Base-by-base conservation (phyloP, 2,888 invertebrate genomes). In the Hedya salicella region DNA sequence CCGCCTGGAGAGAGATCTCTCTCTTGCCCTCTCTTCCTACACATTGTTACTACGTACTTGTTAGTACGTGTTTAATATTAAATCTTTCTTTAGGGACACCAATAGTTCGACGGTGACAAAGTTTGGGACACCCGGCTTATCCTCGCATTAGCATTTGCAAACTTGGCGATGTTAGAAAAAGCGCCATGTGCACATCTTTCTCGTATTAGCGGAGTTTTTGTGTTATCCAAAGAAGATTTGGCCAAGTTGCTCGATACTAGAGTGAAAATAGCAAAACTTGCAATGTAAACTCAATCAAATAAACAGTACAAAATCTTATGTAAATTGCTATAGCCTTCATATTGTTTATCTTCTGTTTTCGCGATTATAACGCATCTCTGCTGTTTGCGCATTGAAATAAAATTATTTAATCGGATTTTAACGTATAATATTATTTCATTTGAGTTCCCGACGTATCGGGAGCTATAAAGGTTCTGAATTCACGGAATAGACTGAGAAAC, bases 121-220 rank as follows among this genome's bases (percentile, higher is more conserved):
- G 74, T 84, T 82, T 61, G 65, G 39, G 65, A 67, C 68, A 71
- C 72, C 73, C 70, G 75, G 82, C 78, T 82, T 81, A 86, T 85
- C 86, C 84, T 80, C 14, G 77, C 79, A 88, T 89, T 88, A 88
- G 81, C 85, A 89, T 89, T 82, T 75, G 79, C 73, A 73, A 84
- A 86, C 73, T 78, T 78, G 66, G 56, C 62, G 71, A 65, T 69
- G 71, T 68, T 53, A 61, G 67, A 70, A 72, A 71, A 71, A 70
- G 68, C 73, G 69, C 71, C 77, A 75, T 71, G 66, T 76, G 77
- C 68, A 70, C 67, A 56, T 72, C 65, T 71, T 73, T 74, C 73
- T 69, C 68, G 71, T 69, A 73, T 73, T 71, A 71, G 64, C 42
- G 66, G 71, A 77, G 72, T 78, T 78, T 60, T 25, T 49, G 42